Percentiles rank a stretch among this genome's conserved stretches.
phyloP scores from a whole-genome alignment of 2,797 vertebrate genomes.

The Anabacerthia variegaticeps region DNA sequence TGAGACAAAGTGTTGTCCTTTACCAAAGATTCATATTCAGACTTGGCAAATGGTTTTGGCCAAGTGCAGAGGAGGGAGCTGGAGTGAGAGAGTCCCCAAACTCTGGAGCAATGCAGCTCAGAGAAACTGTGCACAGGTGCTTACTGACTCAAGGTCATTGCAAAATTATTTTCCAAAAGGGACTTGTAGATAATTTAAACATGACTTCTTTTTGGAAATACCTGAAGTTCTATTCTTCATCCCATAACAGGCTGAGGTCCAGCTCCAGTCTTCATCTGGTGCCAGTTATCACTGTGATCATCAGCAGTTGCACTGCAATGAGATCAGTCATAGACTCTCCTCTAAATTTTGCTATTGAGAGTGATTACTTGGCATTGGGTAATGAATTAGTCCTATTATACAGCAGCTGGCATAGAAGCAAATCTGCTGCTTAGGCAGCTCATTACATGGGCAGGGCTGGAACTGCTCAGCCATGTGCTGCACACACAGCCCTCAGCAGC shows the following conservation, averaged over 20 bases:
- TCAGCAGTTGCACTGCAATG: neutral
- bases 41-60: neutral
- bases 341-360: slow-evolving; percentile 57
- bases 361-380: slow-evolving; percentile 56
- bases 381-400: slow-evolving; percentile 65
- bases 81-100: neutral
- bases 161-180: neutral
- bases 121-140: neutral
- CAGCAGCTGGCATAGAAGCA: slow-evolving; percentile 60
- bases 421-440: slow-evolving; percentile 57
- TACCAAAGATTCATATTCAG: neutral
- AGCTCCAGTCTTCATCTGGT: neutral
- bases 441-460: slow-evolving; percentile 29
- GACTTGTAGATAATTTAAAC: neutral
- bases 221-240: neutral
- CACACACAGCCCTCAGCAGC: slow-evolving; percentile 15
- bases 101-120: neutral
- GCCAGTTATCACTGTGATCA: neutral
- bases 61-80: neutral
- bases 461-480: neutral
- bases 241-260: neutral
- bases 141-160: neutral
- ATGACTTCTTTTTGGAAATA: neutral
- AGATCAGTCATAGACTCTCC: neutral
- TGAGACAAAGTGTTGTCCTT: neutral